phyloP scores from a whole-genome alignment of 2,113 vertebrate genomes.

The Romanogobio albipinnatus region DNA sequence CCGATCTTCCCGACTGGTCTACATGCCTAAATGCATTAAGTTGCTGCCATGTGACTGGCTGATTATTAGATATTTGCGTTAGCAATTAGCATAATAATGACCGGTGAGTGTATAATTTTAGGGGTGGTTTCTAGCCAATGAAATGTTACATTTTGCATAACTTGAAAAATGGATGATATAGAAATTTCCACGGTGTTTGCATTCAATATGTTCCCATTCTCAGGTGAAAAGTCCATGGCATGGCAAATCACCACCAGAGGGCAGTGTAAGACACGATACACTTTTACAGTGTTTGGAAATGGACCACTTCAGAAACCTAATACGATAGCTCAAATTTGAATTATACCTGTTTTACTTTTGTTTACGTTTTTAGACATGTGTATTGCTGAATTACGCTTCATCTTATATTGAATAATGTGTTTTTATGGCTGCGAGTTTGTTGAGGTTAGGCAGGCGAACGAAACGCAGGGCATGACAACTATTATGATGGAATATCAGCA shows the following conservation, averaged over 20 bases:
- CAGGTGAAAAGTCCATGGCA: no score
- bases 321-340: neutral
- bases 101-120: no score
- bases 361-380: neutral
- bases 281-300: neutral
- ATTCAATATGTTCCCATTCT: neutral
- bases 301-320: neutral
- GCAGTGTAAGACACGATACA: conserved; percentile 14
- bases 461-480: neutral
- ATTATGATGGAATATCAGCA: neutral
- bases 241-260: conserved; percentile 34
- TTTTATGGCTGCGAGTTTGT: neutral
- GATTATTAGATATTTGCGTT: no score
- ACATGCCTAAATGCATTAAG: no score
- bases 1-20: no score
- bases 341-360: neutral
- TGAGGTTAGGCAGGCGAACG: neutral
- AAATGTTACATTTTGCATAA: no score
- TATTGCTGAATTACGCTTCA: neutral
- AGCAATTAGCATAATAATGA: no score
- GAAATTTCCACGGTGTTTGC: neutral
- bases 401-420: neutral
- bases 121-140: no score
- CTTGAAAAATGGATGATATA: no score
- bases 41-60: no score